Evolutionary conservation across 2,888 invertebrate species (phyloP), one percentile per base, ranked within the genome.

Genomic region (Syrphus vitripennis): DNA sequence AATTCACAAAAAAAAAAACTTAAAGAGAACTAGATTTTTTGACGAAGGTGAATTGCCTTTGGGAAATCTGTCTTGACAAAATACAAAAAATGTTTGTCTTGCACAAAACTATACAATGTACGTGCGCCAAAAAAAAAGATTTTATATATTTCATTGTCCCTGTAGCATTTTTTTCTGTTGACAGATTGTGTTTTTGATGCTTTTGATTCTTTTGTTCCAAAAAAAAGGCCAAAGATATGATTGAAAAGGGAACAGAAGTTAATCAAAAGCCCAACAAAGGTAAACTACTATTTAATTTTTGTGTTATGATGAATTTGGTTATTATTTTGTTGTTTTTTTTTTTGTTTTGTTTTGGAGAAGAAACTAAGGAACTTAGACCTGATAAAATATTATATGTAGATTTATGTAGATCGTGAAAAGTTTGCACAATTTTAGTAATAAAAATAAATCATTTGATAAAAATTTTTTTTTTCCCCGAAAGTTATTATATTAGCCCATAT

Each of bases 11-110:
- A 31, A 45, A 31, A 29, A 21, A 16, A 21, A 67, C 26, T 71
- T 37, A 14, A 67, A 76, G 61, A 55, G 59, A 71, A 61, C 21
- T 12, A 40, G 42, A 53, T 72, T 63, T 40, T 81, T 78, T 75
- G 83, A 83, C 70, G 70, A 79, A 80, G 83, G 80, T 80, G 80
- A 75, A 79, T 57, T n/a, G 70, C 75, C 71, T 65, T 24, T 26
- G 40, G 55, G 69, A 26, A 63, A 57, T 31, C 3, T 72, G 34
- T 26, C 10, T n/a, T 42, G 26, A 14, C 21, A 59, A 55, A 55
- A 24, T 2, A 7, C n/a, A 1, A 42, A 16, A 10, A 4, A 48
- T 24, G 21, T 4, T n/a, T 16, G 24, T 61, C 12, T 55, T 65
- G 65, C 71, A 72, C 57, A 65, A 59, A 69, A 70, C 29, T 40